Conservation (phyloP, 1,140 invertebrate genomes). For the Batillaria attramentaria region DNA sequence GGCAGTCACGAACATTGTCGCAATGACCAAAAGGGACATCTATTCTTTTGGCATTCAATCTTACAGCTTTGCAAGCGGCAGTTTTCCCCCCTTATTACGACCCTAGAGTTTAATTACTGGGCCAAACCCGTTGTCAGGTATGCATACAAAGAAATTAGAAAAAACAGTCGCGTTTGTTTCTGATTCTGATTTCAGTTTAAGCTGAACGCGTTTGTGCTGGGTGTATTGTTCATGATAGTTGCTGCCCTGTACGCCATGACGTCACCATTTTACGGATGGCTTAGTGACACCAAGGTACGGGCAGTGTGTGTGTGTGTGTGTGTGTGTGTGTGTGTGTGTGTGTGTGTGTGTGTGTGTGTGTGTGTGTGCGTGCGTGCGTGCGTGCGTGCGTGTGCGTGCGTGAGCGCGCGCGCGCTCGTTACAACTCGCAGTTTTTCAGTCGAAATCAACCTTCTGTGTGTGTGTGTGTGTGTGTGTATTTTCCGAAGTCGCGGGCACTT, state of each 20-base stretch:
- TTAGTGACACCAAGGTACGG: slow-evolving; percentile 58
- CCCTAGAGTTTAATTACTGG: neutral
- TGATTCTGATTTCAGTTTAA: slow-evolving; percentile 54
- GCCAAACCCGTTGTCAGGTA: neutral
- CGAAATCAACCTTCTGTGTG: neutral
- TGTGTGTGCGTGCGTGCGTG: neutral
- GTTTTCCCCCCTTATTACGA: neutral
- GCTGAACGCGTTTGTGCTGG: slow-evolving; percentile 51
- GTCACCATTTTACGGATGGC: slow-evolving; percentile 63
- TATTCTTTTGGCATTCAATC: too few relatives aligned
- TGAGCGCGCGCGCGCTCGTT: too few relatives aligned
- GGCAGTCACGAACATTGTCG: neutral
- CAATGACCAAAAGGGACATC: too few relatives aligned
- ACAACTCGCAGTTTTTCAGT: neutral
- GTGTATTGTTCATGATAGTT: slow-evolving; percentile 64
- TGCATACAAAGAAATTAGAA: neutral
- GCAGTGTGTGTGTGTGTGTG: neutral
- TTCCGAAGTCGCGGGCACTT: neutral
- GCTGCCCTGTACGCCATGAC: slow-evolving; percentile 62
- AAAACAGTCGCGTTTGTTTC: neutral
- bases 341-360: neutral
- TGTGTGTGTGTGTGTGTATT: too few relatives aligned
- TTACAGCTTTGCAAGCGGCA: too few relatives aligned
- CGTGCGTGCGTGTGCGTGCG: neutral
- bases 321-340: neutral